Base-by-base conservation (phyloP, 2,888 invertebrate species). In the Nemotelus pantherinus region DNA sequence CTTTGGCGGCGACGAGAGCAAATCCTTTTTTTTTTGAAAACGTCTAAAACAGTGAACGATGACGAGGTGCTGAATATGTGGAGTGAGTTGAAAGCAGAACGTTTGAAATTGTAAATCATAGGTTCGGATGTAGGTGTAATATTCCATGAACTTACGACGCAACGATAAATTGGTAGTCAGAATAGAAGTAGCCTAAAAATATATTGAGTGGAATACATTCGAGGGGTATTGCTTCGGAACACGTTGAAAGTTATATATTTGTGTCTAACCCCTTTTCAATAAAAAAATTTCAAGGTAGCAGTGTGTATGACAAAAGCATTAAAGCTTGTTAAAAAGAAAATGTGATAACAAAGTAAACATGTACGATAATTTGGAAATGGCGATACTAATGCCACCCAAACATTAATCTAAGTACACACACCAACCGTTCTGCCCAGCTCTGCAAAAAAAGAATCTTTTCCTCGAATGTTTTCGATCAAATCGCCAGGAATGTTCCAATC, bases 31-130 rank as follows among this genome's bases (percentile, higher is more conserved):
- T 41, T 43, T 6, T 10, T 53, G 53, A 47, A 79, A 79, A 79
- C 76, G 79, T 79, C 79, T 77, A 77, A 79, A 79, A 79, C 79
- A 79, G 53, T 2, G 50, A 48, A 41, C 47, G 39, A 60, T 47
- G 60, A 60, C 74, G 45, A 10, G 74, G 74, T 74, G 50, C 63
- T 48, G 55, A 63, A 41, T 41, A 43, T 41, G 63, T 63, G 63
- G 63, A 39, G 25, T 5, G 63, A 4, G 9, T 43, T 45, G 74
- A 50, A 74, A 74, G 63, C 48, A 48, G 50, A 63, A 10, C 57
- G 67, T 25, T 55, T 2, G 25, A 39, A 70, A 50, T 70, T 43
- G n/a, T 39, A 25, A 68, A 50, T 68, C 50, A 68, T 53, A 9
- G 44, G 58, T 48, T 47, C 2, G 48, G 44, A 50, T 60, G 48